Evolutionary conservation across 2,888 invertebrate species (phyloP).

Genomic region (Lycia hirtaria): DNA sequence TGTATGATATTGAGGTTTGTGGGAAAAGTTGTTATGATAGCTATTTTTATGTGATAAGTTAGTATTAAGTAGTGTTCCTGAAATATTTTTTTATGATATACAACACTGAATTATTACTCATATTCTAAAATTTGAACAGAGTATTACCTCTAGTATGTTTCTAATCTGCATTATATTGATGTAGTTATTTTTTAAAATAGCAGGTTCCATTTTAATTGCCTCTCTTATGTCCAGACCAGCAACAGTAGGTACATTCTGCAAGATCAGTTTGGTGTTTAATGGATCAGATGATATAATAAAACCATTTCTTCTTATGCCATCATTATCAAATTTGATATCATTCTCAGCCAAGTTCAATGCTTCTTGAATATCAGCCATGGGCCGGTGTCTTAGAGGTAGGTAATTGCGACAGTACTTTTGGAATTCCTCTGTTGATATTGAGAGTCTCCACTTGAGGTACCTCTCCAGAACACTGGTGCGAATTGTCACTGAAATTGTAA

Average conservation of each 20-base stretch:
- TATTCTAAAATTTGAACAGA: no score
- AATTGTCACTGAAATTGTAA: constrained; percentile 66
- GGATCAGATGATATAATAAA: constrained; percentile 87
- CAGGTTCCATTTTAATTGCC: constrained; percentile 85
- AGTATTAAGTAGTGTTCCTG: no score
- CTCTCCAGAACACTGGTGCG: constrained; percentile 71
- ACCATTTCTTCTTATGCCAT: constrained; percentile 83
- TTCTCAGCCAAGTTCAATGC: constrained; percentile 83
- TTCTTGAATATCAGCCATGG: constrained; percentile 79
- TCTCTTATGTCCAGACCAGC: constrained; percentile 84
- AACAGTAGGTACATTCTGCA: constrained; percentile 81
- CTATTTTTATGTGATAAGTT: no score
- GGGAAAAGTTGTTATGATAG: no score
- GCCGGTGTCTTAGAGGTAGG: constrained; percentile 70
- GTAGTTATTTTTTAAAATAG: constrained; percentile 86
- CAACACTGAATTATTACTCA: no score
- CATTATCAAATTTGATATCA: constrained; percentile 82
- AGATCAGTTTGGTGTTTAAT: constrained; percentile 82
- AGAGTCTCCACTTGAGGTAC: constrained; percentile 68
- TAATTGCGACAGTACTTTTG: constrained; percentile 70
- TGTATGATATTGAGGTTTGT: no score
- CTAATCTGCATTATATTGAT: constrained; percentile 83
- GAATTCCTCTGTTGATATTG: constrained; percentile 66
- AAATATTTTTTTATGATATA: no score
- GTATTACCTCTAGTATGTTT: constrained; percentile 80